Conservation (phyloP, 2,797 vertebrate species). For the Balearica regulorum region DNA sequence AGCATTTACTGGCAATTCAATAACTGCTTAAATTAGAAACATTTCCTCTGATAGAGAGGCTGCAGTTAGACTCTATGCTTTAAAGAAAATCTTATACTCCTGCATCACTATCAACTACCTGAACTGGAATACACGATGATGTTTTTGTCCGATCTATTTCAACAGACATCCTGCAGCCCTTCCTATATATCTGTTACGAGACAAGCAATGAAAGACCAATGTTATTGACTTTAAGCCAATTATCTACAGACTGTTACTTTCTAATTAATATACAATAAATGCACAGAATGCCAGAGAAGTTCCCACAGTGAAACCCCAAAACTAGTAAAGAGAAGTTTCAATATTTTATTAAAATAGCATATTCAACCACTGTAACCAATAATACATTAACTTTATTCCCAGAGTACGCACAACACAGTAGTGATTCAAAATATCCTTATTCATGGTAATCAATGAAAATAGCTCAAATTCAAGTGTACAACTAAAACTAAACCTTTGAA, state of each 20-base stretch:
- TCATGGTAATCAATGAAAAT: slow-evolving; percentile 71
- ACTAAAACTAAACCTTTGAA: slow-evolving; percentile 71
- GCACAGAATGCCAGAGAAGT: background rate
- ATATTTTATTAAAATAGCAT: slow-evolving; percentile 98
- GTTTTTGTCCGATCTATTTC: background rate
- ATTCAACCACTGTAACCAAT: slow-evolving; percentile 80
- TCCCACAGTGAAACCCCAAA: background rate
- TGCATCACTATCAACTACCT: background rate
- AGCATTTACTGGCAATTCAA: background rate
- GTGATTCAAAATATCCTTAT: slow-evolving; percentile 79
- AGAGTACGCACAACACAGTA: slow-evolving; percentile 77
- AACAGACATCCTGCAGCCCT: background rate
- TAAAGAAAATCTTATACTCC: background rate
- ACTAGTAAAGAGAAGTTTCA: slow-evolving; percentile 68
- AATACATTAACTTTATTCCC: slow-evolving; percentile 75
- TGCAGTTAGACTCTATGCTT: background rate
- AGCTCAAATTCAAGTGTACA: slow-evolving; percentile 76
- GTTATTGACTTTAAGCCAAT: background rate
- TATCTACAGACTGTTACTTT: background rate
- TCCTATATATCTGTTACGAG: background rate
- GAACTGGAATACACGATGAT: background rate
- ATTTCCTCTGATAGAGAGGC: background rate
- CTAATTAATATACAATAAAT: background rate
- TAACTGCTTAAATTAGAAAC: background rate
- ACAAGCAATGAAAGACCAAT: background rate